A percentile compares a stretch with the other conserved stretches of the same genome.
Evolutionary conservation across 2,113 vertebrate genomes (phyloP).

Genomic region (Antennarius striatus): DNA sequence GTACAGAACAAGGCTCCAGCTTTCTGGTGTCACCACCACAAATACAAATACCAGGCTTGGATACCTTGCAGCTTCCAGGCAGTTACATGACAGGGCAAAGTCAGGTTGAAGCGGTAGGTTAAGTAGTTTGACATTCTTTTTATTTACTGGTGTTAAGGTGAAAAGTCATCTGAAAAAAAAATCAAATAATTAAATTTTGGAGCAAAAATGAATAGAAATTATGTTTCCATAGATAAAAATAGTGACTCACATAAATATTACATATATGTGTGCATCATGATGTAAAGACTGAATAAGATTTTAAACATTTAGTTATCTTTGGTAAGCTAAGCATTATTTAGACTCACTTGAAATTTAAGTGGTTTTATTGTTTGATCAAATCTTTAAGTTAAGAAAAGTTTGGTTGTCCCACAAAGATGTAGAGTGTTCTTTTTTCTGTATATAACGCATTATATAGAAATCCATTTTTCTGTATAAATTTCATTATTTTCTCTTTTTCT

Average conservation of each 20-base stretch:
- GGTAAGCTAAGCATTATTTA: neutral
- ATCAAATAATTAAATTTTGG: neutral
- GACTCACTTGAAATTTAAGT: too few species aligned
- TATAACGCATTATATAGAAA: too few species aligned
- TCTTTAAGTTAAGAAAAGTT: neutral
- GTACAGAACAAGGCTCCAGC: neutral
- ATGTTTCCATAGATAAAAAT: neutral
- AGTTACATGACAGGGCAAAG: constrained; percentile 38
- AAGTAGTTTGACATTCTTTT: neutral
- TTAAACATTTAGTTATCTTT: too few species aligned
- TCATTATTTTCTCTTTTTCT: neutral
- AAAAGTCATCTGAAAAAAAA: neutral
- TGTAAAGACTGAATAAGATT: too few species aligned
- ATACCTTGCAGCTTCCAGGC: constrained; percentile 17
- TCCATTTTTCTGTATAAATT: too few species aligned
- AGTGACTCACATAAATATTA: too few species aligned
- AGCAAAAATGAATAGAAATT: neutral
- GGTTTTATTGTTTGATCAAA: neutral
- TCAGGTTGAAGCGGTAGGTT: constrained; percentile 41
- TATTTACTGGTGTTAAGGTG: neutral
- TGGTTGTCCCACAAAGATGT: neutral
- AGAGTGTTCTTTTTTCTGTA: neutral
- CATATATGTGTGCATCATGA: too few species aligned
- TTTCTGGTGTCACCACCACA: neutral
- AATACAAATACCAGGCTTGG: constrained; percentile 22